A percentile compares a stretch with the other conserved stretches of the same genome.
Conservation (phyloP, 2,113 vertebrate genomes). For the Electrona antarctica region DNA sequence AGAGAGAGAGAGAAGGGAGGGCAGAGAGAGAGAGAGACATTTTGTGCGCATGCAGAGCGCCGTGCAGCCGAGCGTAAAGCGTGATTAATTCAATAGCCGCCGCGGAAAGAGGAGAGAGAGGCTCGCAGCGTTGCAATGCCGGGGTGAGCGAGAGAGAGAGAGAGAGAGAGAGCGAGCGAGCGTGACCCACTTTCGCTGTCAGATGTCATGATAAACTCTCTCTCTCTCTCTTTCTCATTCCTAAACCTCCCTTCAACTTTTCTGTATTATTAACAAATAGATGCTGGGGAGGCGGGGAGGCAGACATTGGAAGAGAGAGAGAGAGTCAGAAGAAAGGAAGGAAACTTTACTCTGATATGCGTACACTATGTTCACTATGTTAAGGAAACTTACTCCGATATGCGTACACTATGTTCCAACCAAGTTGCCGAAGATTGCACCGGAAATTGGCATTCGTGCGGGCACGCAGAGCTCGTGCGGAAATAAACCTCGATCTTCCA, state of each 20-base stretch:
- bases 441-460: no score
- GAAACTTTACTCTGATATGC: neutral
- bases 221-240: slow-evolving; percentile 6
- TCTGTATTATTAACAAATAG: slow-evolving; percentile 38
- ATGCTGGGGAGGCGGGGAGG: neutral
- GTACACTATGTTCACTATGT: neutral
- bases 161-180: slow-evolving; percentile 30
- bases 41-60: slow-evolving; percentile 70
- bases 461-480: no score
- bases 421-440: no score
- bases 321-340: no score
- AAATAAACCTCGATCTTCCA: no score
- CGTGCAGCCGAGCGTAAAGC: slow-evolving; percentile 86
- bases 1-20: neutral
- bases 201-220: slow-evolving; percentile 76
- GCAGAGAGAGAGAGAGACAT: slow-evolving; percentile 45
- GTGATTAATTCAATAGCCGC: slow-evolving; percentile 92
- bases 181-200: slow-evolving; percentile 93
- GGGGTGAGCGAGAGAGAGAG: no score
- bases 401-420: no score
- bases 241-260: slow-evolving; percentile 35
- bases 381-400: no score
- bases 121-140: slow-evolving; percentile 84
- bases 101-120: slow-evolving; percentile 80
- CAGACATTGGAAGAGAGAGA: neutral